These are phyloP conservation scores for Ypsolopha sequella DNA, from an alignment of 2,888 invertebrate genomes.

Conservation along the genomic window DNA sequence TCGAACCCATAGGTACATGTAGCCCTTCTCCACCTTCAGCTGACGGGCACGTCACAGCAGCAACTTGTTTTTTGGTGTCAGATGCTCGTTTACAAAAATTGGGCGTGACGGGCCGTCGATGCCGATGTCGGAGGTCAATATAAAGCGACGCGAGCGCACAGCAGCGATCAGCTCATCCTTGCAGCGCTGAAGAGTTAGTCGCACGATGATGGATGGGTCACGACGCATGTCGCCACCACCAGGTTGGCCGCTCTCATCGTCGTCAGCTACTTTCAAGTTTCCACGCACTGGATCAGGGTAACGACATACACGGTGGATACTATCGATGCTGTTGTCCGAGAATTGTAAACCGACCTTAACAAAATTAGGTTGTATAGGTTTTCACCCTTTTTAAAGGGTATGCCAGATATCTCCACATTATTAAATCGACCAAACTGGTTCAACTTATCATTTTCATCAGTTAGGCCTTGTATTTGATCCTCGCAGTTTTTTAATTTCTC, in stretches of 20 bases:
- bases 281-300: not conserved
- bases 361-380: conserved; percentile 4
- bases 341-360: conserved; percentile 3
- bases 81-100: too few relatives aligned
- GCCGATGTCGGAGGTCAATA: too few relatives aligned
- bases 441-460: not conserved
- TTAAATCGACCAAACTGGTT: conserved; percentile 6
- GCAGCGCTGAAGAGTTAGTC: not conserved
- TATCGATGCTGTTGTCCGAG: conserved; percentile 1
- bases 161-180: too few relatives aligned
- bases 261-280: not conserved
- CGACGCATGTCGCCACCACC: not conserved
- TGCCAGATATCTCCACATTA: conserved; percentile 8
- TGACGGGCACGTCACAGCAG: too few relatives aligned
- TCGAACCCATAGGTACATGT: too few relatives aligned
- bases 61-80: too few relatives aligned
- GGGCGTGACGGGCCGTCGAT: too few relatives aligned
- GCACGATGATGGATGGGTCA: not conserved
- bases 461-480: not conserved
- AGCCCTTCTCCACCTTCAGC: too few relatives aligned
- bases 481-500: not conserved
- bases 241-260: not conserved
- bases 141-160: too few relatives aligned
- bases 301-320: conserved; percentile 6
- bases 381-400: conserved; percentile 7